Evolutionary conservation across 2,113 vertebrate species (phyloP).

Genomic region (Otus sunia): DNA sequence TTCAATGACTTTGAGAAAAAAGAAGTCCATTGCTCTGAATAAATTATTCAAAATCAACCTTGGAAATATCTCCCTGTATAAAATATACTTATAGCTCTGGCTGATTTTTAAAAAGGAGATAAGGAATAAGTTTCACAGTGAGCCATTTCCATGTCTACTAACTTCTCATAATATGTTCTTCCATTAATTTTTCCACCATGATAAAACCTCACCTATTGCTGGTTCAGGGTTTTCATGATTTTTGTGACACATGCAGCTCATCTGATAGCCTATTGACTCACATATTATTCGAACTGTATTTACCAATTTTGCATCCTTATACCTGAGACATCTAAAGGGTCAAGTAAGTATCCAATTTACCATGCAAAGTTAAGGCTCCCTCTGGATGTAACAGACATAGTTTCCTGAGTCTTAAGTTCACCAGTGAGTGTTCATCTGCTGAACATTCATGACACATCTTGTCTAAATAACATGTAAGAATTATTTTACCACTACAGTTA

Average conservation of each 20-base stretch:
- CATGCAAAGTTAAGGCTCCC: neutral
- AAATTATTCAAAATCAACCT: slow-evolving; percentile 46
- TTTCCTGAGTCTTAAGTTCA: neutral
- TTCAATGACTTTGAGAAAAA: slow-evolving; percentile 16
- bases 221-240: neutral
- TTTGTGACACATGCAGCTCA: neutral
- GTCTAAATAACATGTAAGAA: neutral
- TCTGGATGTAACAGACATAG: neutral
- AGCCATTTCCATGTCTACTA: neutral
- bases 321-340: neutral
- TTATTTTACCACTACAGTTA: neutral
- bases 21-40: neutral
- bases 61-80: neutral
- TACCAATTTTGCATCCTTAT: neutral
- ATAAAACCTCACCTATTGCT: neutral
- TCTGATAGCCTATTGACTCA: neutral
- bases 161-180: neutral
- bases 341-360: neutral
- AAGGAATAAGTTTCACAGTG: neutral
- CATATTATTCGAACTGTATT: neutral
- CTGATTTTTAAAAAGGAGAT: neutral
- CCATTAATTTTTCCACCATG: neutral
- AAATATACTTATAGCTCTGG: neutral
- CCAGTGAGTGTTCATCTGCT: neutral
- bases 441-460: neutral